Base-by-base conservation (phyloP, 2,113 vertebrate species). In the Coptodon rendalli region DNA sequence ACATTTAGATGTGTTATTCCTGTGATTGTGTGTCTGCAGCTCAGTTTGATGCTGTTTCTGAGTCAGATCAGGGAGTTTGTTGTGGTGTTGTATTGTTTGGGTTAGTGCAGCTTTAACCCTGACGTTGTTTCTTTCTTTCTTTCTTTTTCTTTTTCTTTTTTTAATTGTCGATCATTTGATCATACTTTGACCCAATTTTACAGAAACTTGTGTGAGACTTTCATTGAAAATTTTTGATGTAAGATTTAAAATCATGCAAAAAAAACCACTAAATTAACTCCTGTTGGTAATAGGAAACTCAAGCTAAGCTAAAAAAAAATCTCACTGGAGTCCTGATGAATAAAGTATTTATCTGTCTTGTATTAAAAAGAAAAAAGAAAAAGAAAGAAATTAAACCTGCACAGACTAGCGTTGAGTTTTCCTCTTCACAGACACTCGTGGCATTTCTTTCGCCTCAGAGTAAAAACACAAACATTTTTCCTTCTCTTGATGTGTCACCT, bases 201-300 rank as follows among this genome's bases (percentile, higher is more conserved):
- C 24, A 48, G 0, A 48, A 24, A 27, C 7, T 9, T 1, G 1
- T 5, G 0, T 40, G 11, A 71, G 14, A 40, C 63, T 24, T 24
- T 24, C 7, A 71, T 14, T 71, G 22, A 8, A 40, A 45, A 7
- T 6, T 73, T 29, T 7, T 19, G 9, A 76, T 48, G 43, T 48
- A 11, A 31, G 3, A 19, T 50, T 29, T 19, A 76, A 12, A 76
- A 76, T 76, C 43, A 1, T 50, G 9, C 6, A 5, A 29, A 76
- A 76, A 48, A 48, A 19, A 10, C 0, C 14, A 45, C 8, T 40
- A 6, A 71, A 27, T 6, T 14, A 16, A 27, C 68, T 45, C 13
- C 0, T 45, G 13, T 45, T 1, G 38, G 0, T 45, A 29, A 45
- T 0, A 7, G 45, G 68, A 53, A 9, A 53, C 7, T 9, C 19